Evolutionary conservation across 1,140 invertebrate species (phyloP).

Genomic region (Adelges cooleyi): DNA sequence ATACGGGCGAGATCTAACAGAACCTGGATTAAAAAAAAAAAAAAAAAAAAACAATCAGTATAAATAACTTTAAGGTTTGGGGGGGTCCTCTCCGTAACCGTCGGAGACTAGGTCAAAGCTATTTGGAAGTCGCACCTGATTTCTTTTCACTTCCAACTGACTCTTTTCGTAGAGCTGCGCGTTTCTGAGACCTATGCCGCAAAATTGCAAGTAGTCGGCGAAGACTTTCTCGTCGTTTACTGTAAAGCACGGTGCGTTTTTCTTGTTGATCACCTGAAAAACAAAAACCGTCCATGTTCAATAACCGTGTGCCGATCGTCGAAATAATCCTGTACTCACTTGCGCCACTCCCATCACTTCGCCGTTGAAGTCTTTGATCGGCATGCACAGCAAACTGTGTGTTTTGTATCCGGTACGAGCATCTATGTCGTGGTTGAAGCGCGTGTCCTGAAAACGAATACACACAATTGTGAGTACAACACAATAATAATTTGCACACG

Average conservation of each 20-base stretch:
- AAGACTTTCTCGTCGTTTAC: slow-evolving; percentile 83
- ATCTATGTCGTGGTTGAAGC: slow-evolving; percentile 90
- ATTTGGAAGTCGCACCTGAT: slow-evolving; percentile 52
- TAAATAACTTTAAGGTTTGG: not conserved
- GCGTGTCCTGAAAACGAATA: slow-evolving; percentile 55
- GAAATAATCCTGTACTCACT: slow-evolving; percentile 39
- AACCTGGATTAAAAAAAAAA: slow-evolving; percentile 46
- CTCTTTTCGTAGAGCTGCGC: slow-evolving; percentile 89
- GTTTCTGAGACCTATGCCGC: slow-evolving; percentile 82
- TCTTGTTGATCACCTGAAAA: slow-evolving; percentile 82
- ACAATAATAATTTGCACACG: not conserved
- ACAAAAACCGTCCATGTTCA: too few species aligned
- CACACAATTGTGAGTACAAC: not conserved
- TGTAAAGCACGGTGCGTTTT: slow-evolving; percentile 67
- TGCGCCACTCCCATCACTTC: slow-evolving; percentile 92
- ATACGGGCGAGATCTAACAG: slow-evolving; percentile 84
- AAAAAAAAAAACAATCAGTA: too few species aligned
- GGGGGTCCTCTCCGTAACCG: not conserved
- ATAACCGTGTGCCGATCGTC: too few species aligned
- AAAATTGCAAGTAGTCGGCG: slow-evolving; percentile 86
- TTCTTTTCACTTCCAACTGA: slow-evolving; percentile 84
- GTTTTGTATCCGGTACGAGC: slow-evolving; percentile 85
- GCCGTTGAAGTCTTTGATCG: slow-evolving; percentile 87
- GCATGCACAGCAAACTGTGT: slow-evolving; percentile 84
- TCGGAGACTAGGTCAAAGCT: not conserved